Evolutionary conservation across 2,797 vertebrate species (phyloP), one percentile per base, ranked within the genome.

Genomic region (Lepilemur ruficaudatus): DNA sequence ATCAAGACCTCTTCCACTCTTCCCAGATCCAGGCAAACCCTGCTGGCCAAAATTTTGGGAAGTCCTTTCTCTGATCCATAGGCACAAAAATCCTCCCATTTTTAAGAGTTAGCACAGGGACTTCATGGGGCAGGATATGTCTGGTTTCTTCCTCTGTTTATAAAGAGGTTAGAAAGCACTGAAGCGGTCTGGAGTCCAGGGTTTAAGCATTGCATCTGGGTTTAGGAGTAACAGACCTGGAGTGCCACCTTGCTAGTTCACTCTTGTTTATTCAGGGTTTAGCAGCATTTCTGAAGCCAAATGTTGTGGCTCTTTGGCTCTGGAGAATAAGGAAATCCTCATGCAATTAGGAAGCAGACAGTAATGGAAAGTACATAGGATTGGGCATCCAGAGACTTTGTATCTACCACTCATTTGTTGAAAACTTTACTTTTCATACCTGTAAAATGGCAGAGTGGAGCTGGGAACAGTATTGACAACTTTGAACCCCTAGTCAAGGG

Each of bases 291-390:
- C 20, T 25, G 41, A 82, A 92, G 93, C 67, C 69, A 96, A 87
- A 83, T 75, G 43, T 52, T 95, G 95, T 69, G 69, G 35, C 1
- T 82, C 5, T 78, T 59, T 92, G 87, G 72, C 76, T 92, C 75
- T 81, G 46, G 18, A 78, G 50, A 93, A 59, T 59, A 63, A 91
- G 80, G 84, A 97, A 96, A 92, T 89, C 67, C 48, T 1, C 82
- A 61, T 87, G 72, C 73, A 97, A 69, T 96, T 92, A 96, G 18
- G 76, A 96, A 97, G 57, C 61, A 38, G 59, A 73, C 6, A 43
- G 72, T 79, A 93, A 92, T 76, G 87, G 76, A 93, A 95, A 97
- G 43, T 59, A 72, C 72, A 78, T 50, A 46, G 48, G 57, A 86
- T 7, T 57, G 14, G 23, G 55, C 38, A 13, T 46, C 30, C 38